Evolutionary conservation across 1,140 invertebrate genomes (phyloP).

Genomic region (Sipha flava): DNA sequence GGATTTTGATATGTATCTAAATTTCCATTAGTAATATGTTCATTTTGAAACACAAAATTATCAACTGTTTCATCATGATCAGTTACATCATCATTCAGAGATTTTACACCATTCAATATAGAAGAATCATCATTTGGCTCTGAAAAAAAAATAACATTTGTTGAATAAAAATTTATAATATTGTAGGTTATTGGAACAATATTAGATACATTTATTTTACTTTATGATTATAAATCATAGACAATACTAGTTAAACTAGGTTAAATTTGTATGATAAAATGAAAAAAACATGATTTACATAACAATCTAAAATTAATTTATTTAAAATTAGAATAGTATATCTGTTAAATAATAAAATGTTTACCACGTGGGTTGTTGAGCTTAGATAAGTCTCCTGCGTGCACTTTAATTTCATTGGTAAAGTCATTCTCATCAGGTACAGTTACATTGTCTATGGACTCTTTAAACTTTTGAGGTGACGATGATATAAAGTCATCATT

Average conservation of each 20-base stretch:
- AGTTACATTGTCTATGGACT: constrained; percentile 35
- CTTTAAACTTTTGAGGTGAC: constrained; percentile 34
- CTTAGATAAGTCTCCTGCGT: constrained; percentile 27
- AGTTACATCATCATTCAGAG: not conserved
- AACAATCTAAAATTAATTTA: too few relatives aligned
- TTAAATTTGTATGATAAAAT: too few relatives aligned
- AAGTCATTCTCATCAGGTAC: constrained; percentile 37
- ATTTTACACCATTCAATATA: not conserved
- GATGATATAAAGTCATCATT: constrained; percentile 32
- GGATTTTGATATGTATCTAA: not conserved
- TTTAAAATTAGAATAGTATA: too few relatives aligned
- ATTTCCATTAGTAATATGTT: not conserved
- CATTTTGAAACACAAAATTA: not conserved
- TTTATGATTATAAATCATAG: too few relatives aligned
- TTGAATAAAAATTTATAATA: not conserved
- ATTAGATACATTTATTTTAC: too few relatives aligned
- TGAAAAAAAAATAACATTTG: not conserved
- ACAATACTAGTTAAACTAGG: too few relatives aligned
- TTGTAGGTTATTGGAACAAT: too few relatives aligned
- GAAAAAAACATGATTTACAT: too few relatives aligned
- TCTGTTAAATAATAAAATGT: not conserved
- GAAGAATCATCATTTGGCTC: not conserved
- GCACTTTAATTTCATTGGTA: constrained; percentile 34
- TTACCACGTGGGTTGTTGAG: constrained; percentile 14
- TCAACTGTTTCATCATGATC: not conserved